Conservation (phyloP, 37 sponge, comb jelly and placozoan genomes). For the Lycopodina hypogea region DNA sequence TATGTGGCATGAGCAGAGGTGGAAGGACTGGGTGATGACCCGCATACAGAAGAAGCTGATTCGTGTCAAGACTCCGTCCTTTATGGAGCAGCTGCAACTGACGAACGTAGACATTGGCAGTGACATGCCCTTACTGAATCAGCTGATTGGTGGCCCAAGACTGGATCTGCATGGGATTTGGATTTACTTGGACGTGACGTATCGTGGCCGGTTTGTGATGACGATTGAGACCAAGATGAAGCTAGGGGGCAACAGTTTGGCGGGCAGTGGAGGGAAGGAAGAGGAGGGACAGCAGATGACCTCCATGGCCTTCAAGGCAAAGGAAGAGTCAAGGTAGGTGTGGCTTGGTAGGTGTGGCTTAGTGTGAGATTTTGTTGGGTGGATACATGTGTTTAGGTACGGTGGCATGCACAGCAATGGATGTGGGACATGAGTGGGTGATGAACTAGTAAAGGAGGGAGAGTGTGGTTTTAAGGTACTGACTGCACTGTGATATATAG, state of each 20-base stretch:
- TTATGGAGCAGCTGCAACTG: conserved; percentile 64
- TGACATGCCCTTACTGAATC: conserved; percentile 60
- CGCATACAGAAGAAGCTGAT: conserved; percentile 65
- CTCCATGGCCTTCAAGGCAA: background rate
- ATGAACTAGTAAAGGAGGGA: too few species aligned
- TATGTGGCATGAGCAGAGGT: conserved; percentile 73
- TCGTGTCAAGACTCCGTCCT: conserved; percentile 73
- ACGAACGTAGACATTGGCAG: conserved; percentile 73
- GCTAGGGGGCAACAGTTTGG: conserved; percentile 3
- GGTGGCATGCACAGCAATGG: too few species aligned
- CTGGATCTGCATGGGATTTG: conserved; percentile 69
- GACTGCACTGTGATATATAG: too few species aligned
- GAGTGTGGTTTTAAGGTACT: too few species aligned
- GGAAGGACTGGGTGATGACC: conserved; percentile 59
- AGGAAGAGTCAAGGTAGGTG: conserved; percentile 18
- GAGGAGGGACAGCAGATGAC: conserved; percentile 30
- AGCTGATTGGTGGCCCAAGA: conserved; percentile 23
- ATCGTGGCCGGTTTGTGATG: conserved; percentile 78
- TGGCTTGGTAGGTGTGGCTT: background rate
- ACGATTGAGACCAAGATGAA: conserved; percentile 81
- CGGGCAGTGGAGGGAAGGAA: background rate
- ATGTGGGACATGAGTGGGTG: too few species aligned
- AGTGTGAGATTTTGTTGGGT: background rate
- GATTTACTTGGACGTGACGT: conserved; percentile 71
- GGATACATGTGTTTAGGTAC: conserved; percentile 3